Conservation (phyloP, 2,797 vertebrate species). For the Leptodactylus fallax region DNA sequence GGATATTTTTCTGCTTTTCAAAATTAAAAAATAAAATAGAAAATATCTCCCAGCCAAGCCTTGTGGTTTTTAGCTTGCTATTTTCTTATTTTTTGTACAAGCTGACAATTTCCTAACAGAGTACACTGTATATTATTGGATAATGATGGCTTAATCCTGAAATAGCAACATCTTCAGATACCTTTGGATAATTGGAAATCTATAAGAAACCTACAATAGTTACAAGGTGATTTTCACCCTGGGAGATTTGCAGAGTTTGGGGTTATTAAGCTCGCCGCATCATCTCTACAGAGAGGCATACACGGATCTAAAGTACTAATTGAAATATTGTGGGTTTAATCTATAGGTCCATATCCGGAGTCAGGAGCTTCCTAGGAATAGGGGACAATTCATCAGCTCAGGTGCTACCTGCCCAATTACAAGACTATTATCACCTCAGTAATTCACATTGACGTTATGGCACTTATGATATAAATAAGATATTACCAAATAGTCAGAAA, state of each 20-base stretch:
- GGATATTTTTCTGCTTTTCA: background rate
- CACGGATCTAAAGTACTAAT: background rate
- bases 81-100: slow-evolving; percentile 61
- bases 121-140: slow-evolving; percentile 24
- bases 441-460: background rate
- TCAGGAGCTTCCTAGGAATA: background rate
- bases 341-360: background rate
- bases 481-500: background rate
- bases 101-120: slow-evolving; percentile 44
- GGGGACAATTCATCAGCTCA: background rate
- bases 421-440: background rate
- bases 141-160: slow-evolving; percentile 33
- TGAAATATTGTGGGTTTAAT: slow-evolving; percentile 22
- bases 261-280: slow-evolving; percentile 7
- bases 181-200: slow-evolving; percentile 25
- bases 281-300: slow-evolving; percentile 10
- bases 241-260: slow-evolving; percentile 27
- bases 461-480: background rate
- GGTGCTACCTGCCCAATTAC: background rate
- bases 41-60: background rate
- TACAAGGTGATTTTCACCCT: slow-evolving; percentile 26
- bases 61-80: background rate
- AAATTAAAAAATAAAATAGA: slow-evolving; percentile 2
- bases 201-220: slow-evolving; percentile 21
- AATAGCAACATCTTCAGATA: slow-evolving; percentile 19